Evolutionary conservation across 1,140 invertebrate genomes (phyloP).

Genomic region (Aleiodes sp.): DNA sequence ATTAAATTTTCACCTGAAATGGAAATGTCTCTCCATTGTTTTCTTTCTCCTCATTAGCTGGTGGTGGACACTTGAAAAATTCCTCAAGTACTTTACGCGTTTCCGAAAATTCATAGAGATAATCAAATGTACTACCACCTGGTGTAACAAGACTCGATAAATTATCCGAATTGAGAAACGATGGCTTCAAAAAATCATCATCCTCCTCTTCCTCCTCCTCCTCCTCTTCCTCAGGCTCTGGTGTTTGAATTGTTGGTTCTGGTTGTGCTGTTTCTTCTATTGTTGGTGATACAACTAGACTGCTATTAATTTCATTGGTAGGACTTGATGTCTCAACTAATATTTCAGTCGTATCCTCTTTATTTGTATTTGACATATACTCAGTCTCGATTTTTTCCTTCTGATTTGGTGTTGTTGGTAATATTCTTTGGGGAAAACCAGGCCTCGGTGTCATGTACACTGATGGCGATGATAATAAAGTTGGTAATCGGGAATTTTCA

Average conservation of each 20-base stretch:
- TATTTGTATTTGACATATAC: conserved; percentile 36
- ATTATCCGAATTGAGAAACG: conserved; percentile 55
- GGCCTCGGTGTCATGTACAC: conserved; percentile 74
- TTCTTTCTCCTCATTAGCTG: conserved; percentile 69
- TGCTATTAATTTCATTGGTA: not conserved
- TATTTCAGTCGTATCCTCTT: conserved; percentile 27
- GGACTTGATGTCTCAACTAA: conserved; percentile 22
- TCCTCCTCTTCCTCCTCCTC: conserved; percentile 49
- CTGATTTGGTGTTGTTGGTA: conserved; percentile 64
- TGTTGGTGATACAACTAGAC: conserved; percentile 29
- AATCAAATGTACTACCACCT: conserved; percentile 76
- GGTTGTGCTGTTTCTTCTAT: conserved; percentile 22
- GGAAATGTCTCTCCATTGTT: conserved; percentile 57
- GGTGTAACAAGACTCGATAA: conserved; percentile 60
- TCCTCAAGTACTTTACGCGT: conserved; percentile 90
- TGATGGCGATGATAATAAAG: conserved; percentile 72
- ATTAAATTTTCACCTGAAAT: conserved; percentile 64
- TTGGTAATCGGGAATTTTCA: conserved; percentile 69
- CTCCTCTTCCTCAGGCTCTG: conserved; percentile 35
- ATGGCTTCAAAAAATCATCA: conserved; percentile 56
- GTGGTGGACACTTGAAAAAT: conserved; percentile 84
- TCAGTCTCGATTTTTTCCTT: conserved; percentile 56
- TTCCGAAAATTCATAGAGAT: conserved; percentile 90
- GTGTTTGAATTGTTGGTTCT: conserved; percentile 20
- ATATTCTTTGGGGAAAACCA: conserved; percentile 76